Base-by-base conservation (phyloP, 2,888 invertebrate genomes). In the Petrolisthes cinctipes region DNA sequence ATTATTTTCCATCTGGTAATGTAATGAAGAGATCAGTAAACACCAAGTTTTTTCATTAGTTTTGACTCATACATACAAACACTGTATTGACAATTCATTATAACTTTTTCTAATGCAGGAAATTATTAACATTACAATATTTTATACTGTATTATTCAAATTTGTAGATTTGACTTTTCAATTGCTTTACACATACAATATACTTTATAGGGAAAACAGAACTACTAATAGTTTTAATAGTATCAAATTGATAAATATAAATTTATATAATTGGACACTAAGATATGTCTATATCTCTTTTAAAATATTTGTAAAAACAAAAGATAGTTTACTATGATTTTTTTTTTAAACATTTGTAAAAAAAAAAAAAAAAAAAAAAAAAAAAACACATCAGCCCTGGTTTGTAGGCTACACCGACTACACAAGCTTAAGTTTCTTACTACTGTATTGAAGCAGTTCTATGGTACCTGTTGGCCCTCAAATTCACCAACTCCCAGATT, bases 381-480 rank as follows among this genome's bases (percentile, higher is more conserved):
- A 61, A 61, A 61, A 61, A 61, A 61, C n/a, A 37, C 37, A 61
- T 80, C 80, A 80, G 23, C 80, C 57, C 80, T 61, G 61, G 57
- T 4, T 61, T 80, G 54, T 54, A 80, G 17, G 37, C 61, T 80
- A 80, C 80, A 80, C 14, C 6, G 37, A 80, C 80, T 80, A 80
- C 9, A n/a, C 56, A 17, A 61, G 17, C 61, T 61, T 9, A 57
- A 61, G 11, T 9, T 80, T 57, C 57, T 80, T 80, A 80, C 61
- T 37, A 56, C 57, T 57, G 57, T 54, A 80, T 56, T 57, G 20
- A 80, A 57, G 80, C 61, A 80, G 61, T 57, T 23, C 80, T 80
- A 80, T 11, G 61, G 57, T 5, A 57, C n/a, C 57, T 23, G 37
- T 37, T 11, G 20, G 37, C 17, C 61, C 17, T 61, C 61, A 61